Evolutionary conservation across 2,888 invertebrate genomes (phyloP), one percentile per base, ranked within the genome.

Genomic region (Cheilosia vernalis): DNA sequence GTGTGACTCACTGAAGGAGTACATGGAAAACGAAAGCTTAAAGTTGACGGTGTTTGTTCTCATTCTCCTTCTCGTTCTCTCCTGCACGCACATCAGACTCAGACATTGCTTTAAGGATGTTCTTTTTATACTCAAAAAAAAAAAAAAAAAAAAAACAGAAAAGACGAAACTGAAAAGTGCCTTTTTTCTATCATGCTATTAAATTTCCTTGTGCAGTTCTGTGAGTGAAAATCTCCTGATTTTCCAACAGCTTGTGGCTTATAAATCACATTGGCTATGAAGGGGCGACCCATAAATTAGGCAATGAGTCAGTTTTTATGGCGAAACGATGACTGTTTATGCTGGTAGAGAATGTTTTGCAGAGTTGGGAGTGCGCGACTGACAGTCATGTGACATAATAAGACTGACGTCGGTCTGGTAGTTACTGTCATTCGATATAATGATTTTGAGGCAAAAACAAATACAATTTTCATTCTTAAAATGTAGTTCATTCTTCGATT

Each of bases 291-390:
- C 55, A 81, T 82, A 77, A 82, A 77, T 77, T 66, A 66, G 77
- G 55, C 37, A 70, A 66, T 82, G 82, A 82, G 77, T 82, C 81
- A 82, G 64, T 76, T 76, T 81, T 56, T 63, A 49, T 49, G 51
- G 42, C 63, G 61, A 64, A 61, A 53, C 49, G 60, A 81, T 53
- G 53, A 44, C 67, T 49, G 19, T 24, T 42, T 58, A 47, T 74
- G 47, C 51, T 63, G 33, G 53, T n/a, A 7, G 47, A 21, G 19
- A 55, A 60, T 47, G 40, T 47, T 24, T 81, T 55, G 3, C 37
- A 58, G 19, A 1, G 9, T 30, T 30, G 30, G 30, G 30, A 0
- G 30, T 30, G 30, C 30, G 9, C 30, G 30, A 30, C 30, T 30
- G 30, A 30, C 30, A 66, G 21, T 55, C 56, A 66, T 51, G 37